Base-by-base conservation (phyloP, 2,797 vertebrate genomes). In the Ateles fusciceps region DNA sequence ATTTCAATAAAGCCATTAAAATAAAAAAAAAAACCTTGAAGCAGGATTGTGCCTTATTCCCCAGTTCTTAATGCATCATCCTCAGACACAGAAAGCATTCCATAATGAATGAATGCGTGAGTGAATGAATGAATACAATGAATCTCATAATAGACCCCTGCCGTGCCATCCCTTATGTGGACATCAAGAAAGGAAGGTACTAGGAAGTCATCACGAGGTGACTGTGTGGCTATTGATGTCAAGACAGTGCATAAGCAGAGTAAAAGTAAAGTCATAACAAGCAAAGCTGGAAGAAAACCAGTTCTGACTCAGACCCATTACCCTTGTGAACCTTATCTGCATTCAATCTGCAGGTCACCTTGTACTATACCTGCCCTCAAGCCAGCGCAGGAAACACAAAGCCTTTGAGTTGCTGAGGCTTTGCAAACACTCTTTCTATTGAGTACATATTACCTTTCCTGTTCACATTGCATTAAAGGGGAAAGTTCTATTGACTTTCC, bases 81-180 rank as follows among this genome's bases (percentile, higher is more conserved):
- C 4, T 57, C 19, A 21, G n/a, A 5, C 14, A 9, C 42, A 24
- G 3, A 0, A 33, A 1, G n/a, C n/a, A 2, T 10, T 5, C 13
- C 14, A 8, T 4, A 42, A 39, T 22, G 22, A 64, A 42, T 44
- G n/a, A 50, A n/a, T 4, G 39, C 2, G 7, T 61, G 6, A 48
- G 15, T 3, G 7, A 59, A 42, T 28, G 30, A 33, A 48, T 14
- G 75, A 33, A 6, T 3, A 4, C 13, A 0, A 72, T 7, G 75
- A 14, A 22, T 17, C 68, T 84, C 21, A 28, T 3, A 2, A 17
- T 2, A n/a, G 28, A 13, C 17, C n/a, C 48, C n/a, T 4, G 39
- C 12, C 57, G 14, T 22, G 6, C 9, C 64, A n/a, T 19, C 79
- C 36, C 10, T 5, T 2, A 6, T 9, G 48, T 36, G 33, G 39